A percentile compares a stretch with the other conserved stretches of the same genome.
phyloP scores from a whole-genome alignment of 2,113 vertebrate genomes.

The Ptychochromis oligacanthus region DNA sequence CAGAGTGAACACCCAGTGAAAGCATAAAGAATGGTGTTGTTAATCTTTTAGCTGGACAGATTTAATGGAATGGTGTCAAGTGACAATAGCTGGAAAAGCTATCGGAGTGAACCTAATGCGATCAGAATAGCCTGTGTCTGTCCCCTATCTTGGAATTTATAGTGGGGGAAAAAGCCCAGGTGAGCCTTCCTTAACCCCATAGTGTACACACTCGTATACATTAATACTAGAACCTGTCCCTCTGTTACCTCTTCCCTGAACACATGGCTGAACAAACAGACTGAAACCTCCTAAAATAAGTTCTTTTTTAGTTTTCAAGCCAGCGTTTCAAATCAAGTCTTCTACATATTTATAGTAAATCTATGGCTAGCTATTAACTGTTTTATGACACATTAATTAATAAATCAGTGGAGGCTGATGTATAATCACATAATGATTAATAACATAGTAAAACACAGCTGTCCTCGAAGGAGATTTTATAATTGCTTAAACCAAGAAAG shows the following conservation, averaged over 20 bases:
- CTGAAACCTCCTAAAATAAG: not conserved
- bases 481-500: not conserved
- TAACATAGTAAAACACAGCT: not conserved
- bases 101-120: constrained; percentile 72
- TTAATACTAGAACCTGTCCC: not conserved
- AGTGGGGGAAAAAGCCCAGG: constrained; percentile 52
- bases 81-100: constrained; percentile 77
- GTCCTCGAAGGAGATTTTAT: not conserved
- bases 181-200: constrained; percentile 42
- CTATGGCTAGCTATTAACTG: not conserved
- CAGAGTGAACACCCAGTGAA: constrained; percentile 58
- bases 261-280: not conserved
- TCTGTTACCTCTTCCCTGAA: not conserved
- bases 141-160: constrained; percentile 64
- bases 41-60: constrained; percentile 71
- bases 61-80: constrained; percentile 75
- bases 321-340: not conserved
- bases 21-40: constrained; percentile 65
- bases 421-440: not conserved
- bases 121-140: constrained; percentile 63
- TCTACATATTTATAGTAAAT: not conserved
- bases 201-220: not conserved
- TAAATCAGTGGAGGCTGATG: not conserved
- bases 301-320: not conserved
- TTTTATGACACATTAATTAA: not conserved